Evolutionary conservation across 2,888 invertebrate species (phyloP).

Genomic region (Lordiphosa andalusiaca): DNA sequence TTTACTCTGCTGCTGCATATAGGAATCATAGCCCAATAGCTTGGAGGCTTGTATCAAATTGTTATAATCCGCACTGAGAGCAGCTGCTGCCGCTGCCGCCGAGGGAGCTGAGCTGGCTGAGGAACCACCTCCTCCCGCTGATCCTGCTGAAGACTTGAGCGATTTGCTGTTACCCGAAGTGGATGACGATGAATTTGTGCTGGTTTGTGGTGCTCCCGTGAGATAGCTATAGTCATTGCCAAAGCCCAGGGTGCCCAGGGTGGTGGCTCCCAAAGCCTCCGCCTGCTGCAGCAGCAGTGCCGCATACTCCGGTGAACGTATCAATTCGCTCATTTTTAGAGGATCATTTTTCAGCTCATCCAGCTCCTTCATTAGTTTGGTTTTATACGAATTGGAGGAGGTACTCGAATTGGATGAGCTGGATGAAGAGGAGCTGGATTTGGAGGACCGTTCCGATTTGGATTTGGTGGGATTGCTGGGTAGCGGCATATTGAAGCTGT

Average conservation of each 20-base stretch:
- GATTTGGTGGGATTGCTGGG: slow-evolving; percentile 62
- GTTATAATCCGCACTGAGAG: slow-evolving; percentile 77
- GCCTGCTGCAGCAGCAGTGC: slow-evolving; percentile 80
- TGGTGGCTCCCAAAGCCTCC: slow-evolving; percentile 79
- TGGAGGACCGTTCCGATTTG: slow-evolving; percentile 74
- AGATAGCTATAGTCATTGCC: slow-evolving; percentile 78
- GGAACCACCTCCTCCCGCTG: slow-evolving; percentile 10
- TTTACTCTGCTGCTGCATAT: slow-evolving; percentile 77
- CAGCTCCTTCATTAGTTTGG: slow-evolving; percentile 79
- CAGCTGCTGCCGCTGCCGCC: slow-evolving; percentile 72
- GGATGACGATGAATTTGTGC: neutral
- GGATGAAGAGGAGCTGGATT: slow-evolving; percentile 74
- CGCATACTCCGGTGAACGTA: slow-evolving; percentile 80
- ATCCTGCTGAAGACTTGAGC: slow-evolving; percentile 36
- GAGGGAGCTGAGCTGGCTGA: slow-evolving; percentile 32
- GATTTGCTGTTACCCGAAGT: slow-evolving; percentile 47
- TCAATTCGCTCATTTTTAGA: slow-evolving; percentile 79
- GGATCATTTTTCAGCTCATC: slow-evolving; percentile 80
- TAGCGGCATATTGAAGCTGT: slow-evolving; percentile 75
- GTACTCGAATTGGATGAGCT: slow-evolving; percentile 75
- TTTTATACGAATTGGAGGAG: slow-evolving; percentile 78
- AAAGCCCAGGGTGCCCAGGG: slow-evolving; percentile 78
- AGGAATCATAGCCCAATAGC: slow-evolving; percentile 79
- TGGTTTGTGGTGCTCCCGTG: slow-evolving; percentile 45
- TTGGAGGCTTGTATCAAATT: slow-evolving; percentile 79